Base-by-base conservation (phyloP, 2,888 invertebrate species). In the Campaea margaritaria region DNA sequence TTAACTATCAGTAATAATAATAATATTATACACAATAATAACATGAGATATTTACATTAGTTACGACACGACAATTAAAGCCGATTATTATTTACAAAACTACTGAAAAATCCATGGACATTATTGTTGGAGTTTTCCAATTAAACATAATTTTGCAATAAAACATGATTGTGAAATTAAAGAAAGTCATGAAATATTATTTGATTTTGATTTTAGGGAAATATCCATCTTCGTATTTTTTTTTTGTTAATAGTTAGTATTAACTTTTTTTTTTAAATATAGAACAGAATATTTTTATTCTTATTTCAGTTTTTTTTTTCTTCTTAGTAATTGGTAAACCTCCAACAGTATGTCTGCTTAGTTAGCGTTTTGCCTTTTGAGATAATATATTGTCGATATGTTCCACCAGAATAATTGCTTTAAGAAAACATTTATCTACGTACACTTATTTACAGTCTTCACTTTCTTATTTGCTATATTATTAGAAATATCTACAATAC, bases 391-490 rank as follows among this genome's bases (percentile, higher is more conserved):
- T 91, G 91, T 91, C 91, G 82, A 87, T 85, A 87, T 90, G 89
- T 87, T 91, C 91, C 91, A 83, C 85, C 74, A 74, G 83, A 83
- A 85, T 85, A 77, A 76, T 82, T 83, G 81, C 81, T 78, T 83
- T 72, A 77, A 72, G 75, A 81, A 79, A 77, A 79, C 56, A 57
- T 70, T 74, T 60, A 61, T 65, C 79, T 80, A 77, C 74, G 79
- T 84, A 84, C 75, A 82, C 72, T 75, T 90, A 90, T 90, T 74
- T 90, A 91, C 90, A 91, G 89, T 91, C 88, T 91, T 90, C 78
- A 78, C 78, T 82, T 81, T 76, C 74, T 66, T 76, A 79, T 81
- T 70, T 65, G 9, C 12, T 58, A 41, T 69, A 49, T 63, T n/a
- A n/a, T 2, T 68, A 74, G 74, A 74, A 70, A 69, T 73, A 74